phyloP scores from a whole-genome alignment of 2,113 vertebrate species.

The Cynopterus brachyotis region DNA sequence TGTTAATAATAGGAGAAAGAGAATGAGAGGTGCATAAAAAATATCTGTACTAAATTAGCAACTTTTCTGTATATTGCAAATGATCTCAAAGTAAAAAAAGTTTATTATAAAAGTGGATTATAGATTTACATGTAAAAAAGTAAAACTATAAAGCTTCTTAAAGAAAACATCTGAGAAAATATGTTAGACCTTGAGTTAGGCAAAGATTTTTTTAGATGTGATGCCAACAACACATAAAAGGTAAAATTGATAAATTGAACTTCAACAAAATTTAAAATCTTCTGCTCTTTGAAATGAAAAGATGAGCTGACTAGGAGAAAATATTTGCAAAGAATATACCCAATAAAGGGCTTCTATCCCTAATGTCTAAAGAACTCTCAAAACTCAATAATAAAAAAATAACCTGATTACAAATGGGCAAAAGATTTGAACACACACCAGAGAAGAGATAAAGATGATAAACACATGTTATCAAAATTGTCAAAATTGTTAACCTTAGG shows the following conservation, averaged over 20 bases:
- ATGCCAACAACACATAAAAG: not conserved
- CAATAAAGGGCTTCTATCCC: not conserved
- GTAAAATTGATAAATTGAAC: not conserved
- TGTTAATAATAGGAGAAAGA: slow-evolving; percentile 27
- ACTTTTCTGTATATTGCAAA: slow-evolving; percentile 15
- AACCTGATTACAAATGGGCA: not conserved
- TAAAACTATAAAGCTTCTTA: not conserved
- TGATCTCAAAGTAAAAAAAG: slow-evolving; percentile 46
- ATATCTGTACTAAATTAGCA: slow-evolving; percentile 5
- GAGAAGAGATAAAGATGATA: not conserved
- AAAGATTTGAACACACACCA: slow-evolving; percentile 16
- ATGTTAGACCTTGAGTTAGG: not conserved
- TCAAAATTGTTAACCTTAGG: not conserved
- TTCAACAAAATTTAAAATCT: not conserved
- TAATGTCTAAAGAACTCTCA: not conserved
- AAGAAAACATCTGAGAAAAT: not conserved
- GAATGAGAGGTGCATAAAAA: not conserved
- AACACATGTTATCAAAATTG: no score
- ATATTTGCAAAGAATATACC: not conserved
- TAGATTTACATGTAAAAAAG: not conserved
- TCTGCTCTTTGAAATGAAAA: not conserved
- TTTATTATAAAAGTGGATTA: slow-evolving; percentile 19
- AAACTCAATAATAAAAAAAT: not conserved
- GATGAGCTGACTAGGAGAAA: not conserved
- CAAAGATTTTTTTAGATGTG: not conserved